phyloP scores from a whole-genome alignment of 2,888 invertebrate species.

The Himalopsyche anomala region DNA sequence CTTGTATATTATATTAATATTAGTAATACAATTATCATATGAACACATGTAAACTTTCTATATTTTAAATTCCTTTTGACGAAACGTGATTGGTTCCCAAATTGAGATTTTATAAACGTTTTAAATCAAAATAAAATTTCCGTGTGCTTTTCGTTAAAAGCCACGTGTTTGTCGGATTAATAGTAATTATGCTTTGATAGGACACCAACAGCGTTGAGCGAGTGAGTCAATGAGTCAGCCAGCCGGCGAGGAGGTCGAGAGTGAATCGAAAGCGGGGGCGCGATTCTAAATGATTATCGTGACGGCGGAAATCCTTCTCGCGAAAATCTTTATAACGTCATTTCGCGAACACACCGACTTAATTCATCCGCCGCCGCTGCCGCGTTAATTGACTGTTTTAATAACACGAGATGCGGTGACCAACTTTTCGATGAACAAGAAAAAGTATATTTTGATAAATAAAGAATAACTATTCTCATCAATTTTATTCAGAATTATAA shows the following conservation, averaged over 20 bases:
- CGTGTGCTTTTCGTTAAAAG: not conserved
- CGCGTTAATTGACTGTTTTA: constrained; percentile 27
- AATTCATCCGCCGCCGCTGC: not conserved
- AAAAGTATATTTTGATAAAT: no score
- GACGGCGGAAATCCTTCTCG: constrained; percentile 9
- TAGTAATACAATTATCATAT: no score
- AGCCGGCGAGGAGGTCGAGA: not conserved
- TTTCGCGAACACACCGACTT: constrained; percentile 27
- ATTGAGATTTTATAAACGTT: no score
- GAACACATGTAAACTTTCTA: no score
- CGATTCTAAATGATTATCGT: constrained; percentile 3
- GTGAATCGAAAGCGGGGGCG: constrained; percentile 13
- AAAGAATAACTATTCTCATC: no score
- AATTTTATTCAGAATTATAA: no score
- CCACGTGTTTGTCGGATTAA: not conserved
- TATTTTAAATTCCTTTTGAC: no score
- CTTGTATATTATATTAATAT: no score
- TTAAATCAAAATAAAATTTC: no score
- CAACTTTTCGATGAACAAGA: no score
- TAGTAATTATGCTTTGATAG: not conserved
- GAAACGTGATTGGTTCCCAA: no score
- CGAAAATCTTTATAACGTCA: constrained; percentile 20
- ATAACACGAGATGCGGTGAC: not conserved
- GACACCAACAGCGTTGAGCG: not conserved
- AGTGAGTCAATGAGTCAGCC: not conserved